phyloP scores from a whole-genome alignment of 2,797 vertebrate species.

The Mallotus villosus region DNA sequence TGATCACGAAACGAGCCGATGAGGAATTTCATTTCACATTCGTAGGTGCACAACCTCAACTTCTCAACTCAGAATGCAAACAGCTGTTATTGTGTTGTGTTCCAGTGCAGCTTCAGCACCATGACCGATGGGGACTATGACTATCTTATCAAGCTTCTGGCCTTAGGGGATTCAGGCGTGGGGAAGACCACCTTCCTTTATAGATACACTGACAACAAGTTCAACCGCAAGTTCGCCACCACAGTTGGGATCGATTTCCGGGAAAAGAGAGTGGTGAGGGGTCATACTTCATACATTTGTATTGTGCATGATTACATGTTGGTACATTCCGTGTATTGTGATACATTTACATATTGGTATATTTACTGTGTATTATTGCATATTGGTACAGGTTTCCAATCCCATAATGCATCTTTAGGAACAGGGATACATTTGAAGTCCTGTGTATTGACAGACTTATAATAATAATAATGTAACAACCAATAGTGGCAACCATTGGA shows the following conservation, averaged over 20 bases:
- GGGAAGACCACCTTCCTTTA: conserved; percentile 98
- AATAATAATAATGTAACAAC: too few relatives aligned
- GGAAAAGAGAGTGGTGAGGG: conserved; percentile 95
- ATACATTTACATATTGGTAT: not conserved
- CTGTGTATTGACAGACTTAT: not conserved
- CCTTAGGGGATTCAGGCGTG: conserved; percentile 94
- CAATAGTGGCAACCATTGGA: too few relatives aligned
- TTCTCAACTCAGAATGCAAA: not conserved
- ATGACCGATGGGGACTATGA: conserved; percentile 93
- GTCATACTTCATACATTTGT: too few relatives aligned
- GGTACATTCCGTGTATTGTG: not conserved
- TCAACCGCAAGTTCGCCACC: conserved; percentile 91
- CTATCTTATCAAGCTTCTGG: conserved; percentile 98
- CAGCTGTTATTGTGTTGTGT: not conserved
- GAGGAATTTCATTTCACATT: conserved; percentile 14
- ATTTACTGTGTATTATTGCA: too few relatives aligned
- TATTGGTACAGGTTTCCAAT: not conserved
- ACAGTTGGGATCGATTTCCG: conserved; percentile 95
- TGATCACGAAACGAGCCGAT: conserved; percentile 33
- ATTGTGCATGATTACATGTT: not conserved
- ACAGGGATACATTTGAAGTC: not conserved
- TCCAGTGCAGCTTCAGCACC: conserved; percentile 67
- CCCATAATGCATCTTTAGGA: not conserved
- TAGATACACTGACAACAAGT: conserved; percentile 93
- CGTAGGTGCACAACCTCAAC: not conserved